Base-by-base conservation (phyloP, 2,113 vertebrate species). In the Odontesthes bonariensis region DNA sequence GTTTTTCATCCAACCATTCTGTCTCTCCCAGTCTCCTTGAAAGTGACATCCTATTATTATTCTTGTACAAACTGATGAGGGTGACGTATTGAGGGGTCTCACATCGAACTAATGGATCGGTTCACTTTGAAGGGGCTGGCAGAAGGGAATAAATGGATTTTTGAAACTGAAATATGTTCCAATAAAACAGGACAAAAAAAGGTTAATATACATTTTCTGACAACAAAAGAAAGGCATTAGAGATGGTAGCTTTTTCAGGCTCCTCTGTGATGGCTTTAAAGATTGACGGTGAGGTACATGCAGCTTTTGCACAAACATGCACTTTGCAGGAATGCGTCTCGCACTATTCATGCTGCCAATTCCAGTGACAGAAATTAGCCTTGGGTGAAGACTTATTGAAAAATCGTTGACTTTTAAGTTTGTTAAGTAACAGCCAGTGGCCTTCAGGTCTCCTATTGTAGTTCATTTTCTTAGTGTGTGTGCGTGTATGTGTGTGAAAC, bases 341-440 rank as follows among this genome's bases (percentile, higher is more conserved):
- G 10, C 49, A 58, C 66, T 38, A 47, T 52, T 84, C 79, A 79
- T 61, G 59, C 4, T 54, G 83, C 57, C 77, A 86, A 69, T 82
- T 59, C 42, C 60, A 58, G 51, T 87, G 89, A 84, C 87, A 86
- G 83, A 82, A 83, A 84, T 85, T 84, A 84, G 89, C 91, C 89
- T 86, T 81, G 86, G 84, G 91, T 82, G n/a, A 85, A 76, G 83
- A 83, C 75, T 92, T 93, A 91, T 91, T 90, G 92, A 90, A 93
- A 93, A 93, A 91, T 87, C 87, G 31, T 87, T 92, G 92, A 92
- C 92, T 93, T 93, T 93, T 92, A 91, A 85, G 83, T 87, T 87
- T 85, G 84, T 88, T 92, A 91, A 92, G 83, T 87, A 88, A 91
- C 87, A 77, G 84, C 82, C 82, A 70, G 67, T 88, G 86, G 89